Evolutionary conservation across 2,113 vertebrate genomes (phyloP).

Genomic region (Campylomormyrus numenius): DNA sequence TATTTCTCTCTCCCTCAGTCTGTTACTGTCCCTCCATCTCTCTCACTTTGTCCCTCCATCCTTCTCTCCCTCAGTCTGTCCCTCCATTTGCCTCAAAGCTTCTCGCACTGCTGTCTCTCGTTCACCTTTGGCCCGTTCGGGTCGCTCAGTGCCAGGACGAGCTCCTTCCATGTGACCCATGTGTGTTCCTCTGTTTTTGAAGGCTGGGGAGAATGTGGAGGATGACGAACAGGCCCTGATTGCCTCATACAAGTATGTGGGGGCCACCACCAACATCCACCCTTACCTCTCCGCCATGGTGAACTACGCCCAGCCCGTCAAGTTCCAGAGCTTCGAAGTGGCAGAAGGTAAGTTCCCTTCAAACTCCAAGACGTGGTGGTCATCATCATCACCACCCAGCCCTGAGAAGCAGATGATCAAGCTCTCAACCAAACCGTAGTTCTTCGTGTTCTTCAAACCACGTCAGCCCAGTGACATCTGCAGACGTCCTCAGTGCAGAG

Average conservation of each 20-base stretch:
- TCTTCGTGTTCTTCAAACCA: not conserved
- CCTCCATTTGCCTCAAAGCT: not conserved
- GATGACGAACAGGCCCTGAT: constrained; percentile 92
- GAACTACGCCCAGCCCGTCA: constrained; percentile 97
- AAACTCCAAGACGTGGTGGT: not conserved
- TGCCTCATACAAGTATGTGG: constrained; percentile 93
- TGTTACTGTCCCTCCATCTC: not conserved
- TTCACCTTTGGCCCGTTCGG: not conserved
- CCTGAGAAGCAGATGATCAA: not conserved
- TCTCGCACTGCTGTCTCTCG: not conserved
- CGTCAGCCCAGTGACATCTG: not conserved
- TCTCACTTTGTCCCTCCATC: not conserved
- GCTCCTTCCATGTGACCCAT: not conserved
- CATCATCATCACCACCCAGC: not conserved
- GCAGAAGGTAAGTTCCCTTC: constrained; percentile 79
- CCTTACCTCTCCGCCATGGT: constrained; percentile 95
- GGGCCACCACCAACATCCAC: constrained; percentile 97
- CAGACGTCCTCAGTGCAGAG: not conserved
- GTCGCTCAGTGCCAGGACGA: not conserved
- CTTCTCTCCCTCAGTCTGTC: no score
- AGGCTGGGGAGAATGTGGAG: constrained; percentile 77
- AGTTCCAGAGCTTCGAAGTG: constrained; percentile 92
- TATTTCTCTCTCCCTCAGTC: not conserved
- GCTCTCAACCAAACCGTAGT: not conserved
- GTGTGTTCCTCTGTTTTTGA: constrained; percentile 38